Evolutionary conservation across 2,888 invertebrate species (phyloP), one percentile per base, ranked within the genome.

Genomic region (Eledona agricola): DNA sequence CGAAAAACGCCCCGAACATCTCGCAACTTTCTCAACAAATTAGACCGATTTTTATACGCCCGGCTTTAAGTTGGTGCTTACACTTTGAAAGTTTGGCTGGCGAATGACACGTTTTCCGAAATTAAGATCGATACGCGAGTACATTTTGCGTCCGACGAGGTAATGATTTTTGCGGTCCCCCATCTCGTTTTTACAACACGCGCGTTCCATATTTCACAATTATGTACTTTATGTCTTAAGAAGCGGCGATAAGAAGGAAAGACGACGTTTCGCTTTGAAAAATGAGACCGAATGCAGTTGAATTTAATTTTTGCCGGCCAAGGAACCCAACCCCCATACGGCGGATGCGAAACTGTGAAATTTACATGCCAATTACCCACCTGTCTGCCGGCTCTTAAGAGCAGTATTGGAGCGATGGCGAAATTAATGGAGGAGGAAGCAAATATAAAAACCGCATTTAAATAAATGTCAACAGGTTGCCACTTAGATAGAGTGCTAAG

Each of bases 401-500:
- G 26, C 11, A 16, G 15, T 40, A 35, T 20, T 37, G 23, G 20
- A 11, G 17, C 34, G 34, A 2, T 16, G 19, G 2, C 5, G 31
- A 32, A 19, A 17, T 43, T 43, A 43, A 34, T 28, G 51, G 23
- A 2, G 29, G 12, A 49, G 15, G 23, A 37, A 37, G 25, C n/a
- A n/a, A n/a, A n/a, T 42, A 31, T 9, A 37, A 52, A 37, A 38
- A 10, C 10, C 37, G 20, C 31, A 55, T 60, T 53, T 52, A 58
- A 56, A 59, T 58, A 54, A 51, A 43, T 49, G 57, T 54, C 59
- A 61, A 61, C 61, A 61, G 57, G 59, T 61, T 59, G 61, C 55
- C 57, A 57, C 55, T 57, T 53, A 53, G 34, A 53, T 51, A 51
- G 55, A 59, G 56, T 58, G 51, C 47, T 45, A 16, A 19, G 47